Conservation (phyloP, 2,888 invertebrate species). For the Meliscaeva auricollis region DNA sequence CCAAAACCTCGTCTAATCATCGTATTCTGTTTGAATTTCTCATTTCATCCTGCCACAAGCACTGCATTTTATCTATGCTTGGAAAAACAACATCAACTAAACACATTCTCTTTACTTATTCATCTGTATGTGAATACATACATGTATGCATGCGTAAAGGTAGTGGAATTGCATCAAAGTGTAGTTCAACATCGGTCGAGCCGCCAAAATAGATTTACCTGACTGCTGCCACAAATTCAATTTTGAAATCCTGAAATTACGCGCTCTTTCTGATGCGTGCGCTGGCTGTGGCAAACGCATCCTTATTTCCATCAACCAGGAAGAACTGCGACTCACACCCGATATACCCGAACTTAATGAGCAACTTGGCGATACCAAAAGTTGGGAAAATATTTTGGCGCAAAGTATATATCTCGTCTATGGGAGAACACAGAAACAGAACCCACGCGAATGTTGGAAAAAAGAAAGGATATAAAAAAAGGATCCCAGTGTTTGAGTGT, state of each 20-base stretch:
- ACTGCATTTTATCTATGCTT: too few relatives aligned
- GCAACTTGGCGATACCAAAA: slow-evolving; percentile 47
- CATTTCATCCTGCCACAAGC: slow-evolving; percentile 16
- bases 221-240: slow-evolving; percentile 80
- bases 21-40: slow-evolving; percentile 41
- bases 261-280: slow-evolving; percentile 61
- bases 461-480: neutral
- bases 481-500: neutral
- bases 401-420: slow-evolving; percentile 42
- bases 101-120: too few relatives aligned
- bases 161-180: slow-evolving; percentile 41
- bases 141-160: too few relatives aligned
- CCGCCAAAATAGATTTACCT: slow-evolving; percentile 62
- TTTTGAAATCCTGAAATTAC: slow-evolving; percentile 78
- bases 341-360: slow-evolving; percentile 14
- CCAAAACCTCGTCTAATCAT: slow-evolving; percentile 55
- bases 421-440: neutral
- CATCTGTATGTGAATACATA: too few relatives aligned
- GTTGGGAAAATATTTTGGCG: slow-evolving; percentile 58
- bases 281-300: slow-evolving; percentile 7
- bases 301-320: slow-evolving; percentile 1
- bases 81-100: neutral
- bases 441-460: neutral
- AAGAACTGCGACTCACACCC: neutral
- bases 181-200: slow-evolving; percentile 53